Evolutionary conservation across 2,113 vertebrate genomes (phyloP).

Genomic region (Eolophus roseicapilla): DNA sequence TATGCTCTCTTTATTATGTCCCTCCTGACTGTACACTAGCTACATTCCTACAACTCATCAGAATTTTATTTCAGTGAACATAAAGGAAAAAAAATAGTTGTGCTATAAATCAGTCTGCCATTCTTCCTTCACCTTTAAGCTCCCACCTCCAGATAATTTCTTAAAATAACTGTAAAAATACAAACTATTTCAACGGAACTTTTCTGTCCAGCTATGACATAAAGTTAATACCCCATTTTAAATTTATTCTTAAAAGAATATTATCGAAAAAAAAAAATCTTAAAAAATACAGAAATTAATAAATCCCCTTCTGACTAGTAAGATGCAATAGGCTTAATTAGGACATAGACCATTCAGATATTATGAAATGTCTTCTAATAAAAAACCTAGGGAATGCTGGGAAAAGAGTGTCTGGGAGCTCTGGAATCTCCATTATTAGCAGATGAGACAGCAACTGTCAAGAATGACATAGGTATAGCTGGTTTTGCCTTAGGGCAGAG

Average conservation of each 20-base stretch:
- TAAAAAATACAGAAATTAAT: background rate
- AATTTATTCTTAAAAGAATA: background rate
- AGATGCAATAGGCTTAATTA: background rate
- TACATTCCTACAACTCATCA: background rate
- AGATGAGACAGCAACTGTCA: background rate
- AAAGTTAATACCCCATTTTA: background rate
- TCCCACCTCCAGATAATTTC: background rate
- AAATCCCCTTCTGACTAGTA: background rate
- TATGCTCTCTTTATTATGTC: background rate
- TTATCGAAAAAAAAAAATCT: background rate
- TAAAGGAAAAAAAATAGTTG: background rate
- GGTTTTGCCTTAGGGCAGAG: background rate
- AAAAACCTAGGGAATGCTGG: background rate
- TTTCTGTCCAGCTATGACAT: background rate
- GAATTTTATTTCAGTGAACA: background rate
- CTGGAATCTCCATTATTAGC: background rate
- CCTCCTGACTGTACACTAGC: background rate
- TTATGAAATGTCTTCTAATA: background rate
- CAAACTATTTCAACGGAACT: background rate
- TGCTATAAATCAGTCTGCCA: background rate
- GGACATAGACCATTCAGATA: background rate
- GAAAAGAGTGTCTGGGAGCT: background rate
- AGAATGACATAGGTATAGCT: background rate
- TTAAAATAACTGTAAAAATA: background rate
- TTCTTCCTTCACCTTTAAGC: background rate